A percentile compares a stretch with the other conserved stretches of the same genome.
Conservation (phyloP, 2,113 vertebrate species). For the Aviceda subcristata region DNA sequence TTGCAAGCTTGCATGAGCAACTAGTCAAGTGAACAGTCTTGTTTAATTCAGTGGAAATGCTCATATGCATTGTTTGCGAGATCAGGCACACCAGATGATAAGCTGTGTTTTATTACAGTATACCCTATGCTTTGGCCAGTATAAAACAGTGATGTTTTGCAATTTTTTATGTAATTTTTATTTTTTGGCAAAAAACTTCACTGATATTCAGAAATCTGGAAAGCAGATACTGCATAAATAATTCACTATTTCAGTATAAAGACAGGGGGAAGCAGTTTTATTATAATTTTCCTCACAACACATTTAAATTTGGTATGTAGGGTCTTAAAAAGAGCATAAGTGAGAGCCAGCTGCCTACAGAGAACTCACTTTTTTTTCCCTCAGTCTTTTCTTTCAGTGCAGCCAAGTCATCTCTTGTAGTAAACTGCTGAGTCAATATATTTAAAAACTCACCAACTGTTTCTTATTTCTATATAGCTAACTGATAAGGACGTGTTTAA, state of each 20-base stretch:
- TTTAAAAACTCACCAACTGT: constrained; percentile 24
- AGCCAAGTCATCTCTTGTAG: constrained; percentile 6
- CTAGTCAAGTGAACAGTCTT: background rate
- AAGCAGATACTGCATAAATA: background rate
- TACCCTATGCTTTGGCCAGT: background rate
- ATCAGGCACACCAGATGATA: background rate
- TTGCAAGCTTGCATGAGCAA: background rate
- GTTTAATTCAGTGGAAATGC: background rate
- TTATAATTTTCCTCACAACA: background rate
- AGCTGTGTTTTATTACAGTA: background rate
- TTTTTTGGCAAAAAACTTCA: background rate
- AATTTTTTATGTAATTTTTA: background rate
- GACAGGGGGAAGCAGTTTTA: background rate
- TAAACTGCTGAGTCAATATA: constrained; percentile 45
- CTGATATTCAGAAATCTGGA: background rate
- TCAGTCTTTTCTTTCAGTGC: background rate
- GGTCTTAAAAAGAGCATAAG: background rate
- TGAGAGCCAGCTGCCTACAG: background rate
- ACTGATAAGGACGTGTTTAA: constrained; percentile 46
- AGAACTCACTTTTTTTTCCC: background rate
- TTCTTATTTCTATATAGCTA: constrained; percentile 33
- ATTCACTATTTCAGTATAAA: background rate
- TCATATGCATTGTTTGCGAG: background rate
- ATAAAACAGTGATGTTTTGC: background rate
- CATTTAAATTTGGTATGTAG: background rate